A percentile compares a stretch with the other conserved stretches of the same genome.
These are phyloP conservation scores for Cettia cetti DNA, from an alignment of 2,113 vertebrate species.

Conservation along the genomic window DNA sequence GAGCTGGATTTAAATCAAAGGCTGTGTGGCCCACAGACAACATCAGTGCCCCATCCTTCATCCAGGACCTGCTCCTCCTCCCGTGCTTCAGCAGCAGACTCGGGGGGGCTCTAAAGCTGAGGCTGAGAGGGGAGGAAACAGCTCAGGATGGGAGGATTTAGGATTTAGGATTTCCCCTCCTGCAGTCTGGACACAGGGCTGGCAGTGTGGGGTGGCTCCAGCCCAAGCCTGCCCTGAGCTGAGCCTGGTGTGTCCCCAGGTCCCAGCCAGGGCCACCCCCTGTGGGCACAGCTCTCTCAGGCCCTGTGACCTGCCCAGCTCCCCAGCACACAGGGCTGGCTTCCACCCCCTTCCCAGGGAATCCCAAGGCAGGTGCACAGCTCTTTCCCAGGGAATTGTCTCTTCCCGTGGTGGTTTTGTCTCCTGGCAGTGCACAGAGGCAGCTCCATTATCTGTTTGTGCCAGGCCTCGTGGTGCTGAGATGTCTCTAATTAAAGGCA, in stretches of 20 bases:
- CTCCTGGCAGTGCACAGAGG: neutral
- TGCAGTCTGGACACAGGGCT: neutral
- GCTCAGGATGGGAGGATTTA: neutral
- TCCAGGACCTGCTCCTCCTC: neutral
- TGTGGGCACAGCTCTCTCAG: neutral
- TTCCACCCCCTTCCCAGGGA: neutral
- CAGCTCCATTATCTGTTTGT: slow-evolving; percentile 27
- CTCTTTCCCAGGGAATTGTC: neutral
- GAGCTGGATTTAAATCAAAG: neutral
- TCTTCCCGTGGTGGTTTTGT: neutral
- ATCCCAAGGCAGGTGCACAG: neutral
- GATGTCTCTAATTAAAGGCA: slow-evolving; percentile 44
- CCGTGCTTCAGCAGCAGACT: neutral
- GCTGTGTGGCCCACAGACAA: neutral
- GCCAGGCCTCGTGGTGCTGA: neutral
- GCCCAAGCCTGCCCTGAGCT: neutral
- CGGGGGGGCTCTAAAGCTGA: neutral
- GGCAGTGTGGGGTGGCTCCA: neutral
- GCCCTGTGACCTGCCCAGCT: too few species aligned
- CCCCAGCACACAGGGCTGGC: neutral
- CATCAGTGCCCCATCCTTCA: neutral
- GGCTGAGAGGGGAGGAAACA: neutral
- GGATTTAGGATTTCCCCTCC: neutral
- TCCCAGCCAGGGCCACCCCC: too few species aligned
- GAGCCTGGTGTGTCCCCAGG: neutral